phyloP scores from a whole-genome alignment of 2,888 invertebrate genomes.

The Amblyjoppa fuscipennis region DNA sequence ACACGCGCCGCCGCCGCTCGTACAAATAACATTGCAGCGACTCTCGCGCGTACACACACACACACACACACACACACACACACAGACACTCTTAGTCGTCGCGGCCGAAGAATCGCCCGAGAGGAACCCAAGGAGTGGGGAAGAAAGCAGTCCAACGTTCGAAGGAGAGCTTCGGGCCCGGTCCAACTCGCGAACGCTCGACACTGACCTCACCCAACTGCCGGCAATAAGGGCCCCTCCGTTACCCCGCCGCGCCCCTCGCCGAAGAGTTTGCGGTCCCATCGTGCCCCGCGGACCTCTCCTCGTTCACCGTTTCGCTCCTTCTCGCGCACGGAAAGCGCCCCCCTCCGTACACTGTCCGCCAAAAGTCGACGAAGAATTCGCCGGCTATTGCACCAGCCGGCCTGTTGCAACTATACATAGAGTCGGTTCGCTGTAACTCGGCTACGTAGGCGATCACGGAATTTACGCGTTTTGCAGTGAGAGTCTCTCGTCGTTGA shows the following conservation, averaged over 20 bases:
- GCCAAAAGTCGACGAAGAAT: constrained; percentile 83
- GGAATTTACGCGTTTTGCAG: constrained; percentile 10
- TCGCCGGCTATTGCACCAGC: constrained; percentile 71
- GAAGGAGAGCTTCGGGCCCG: constrained; percentile 79
- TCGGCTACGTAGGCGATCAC: constrained; percentile 2
- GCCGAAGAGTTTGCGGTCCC: constrained; percentile 25
- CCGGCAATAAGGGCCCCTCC: constrained; percentile 72
- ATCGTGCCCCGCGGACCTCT: constrained; percentile 27
- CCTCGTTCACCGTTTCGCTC: constrained; percentile 55
- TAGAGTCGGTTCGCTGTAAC: constrained; percentile 68
- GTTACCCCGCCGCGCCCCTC: constrained; percentile 2
- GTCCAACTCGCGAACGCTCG: constrained; percentile 83
- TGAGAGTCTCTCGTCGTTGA: neutral
- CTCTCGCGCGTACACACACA: neutral
- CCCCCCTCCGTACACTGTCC: constrained; percentile 81
- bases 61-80: constrained; percentile 3
- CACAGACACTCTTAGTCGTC: neutral
- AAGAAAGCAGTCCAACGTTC: constrained; percentile 71
- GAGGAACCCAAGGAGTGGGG: neutral
- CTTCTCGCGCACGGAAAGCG: constrained; percentile 59
- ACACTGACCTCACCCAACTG: constrained; percentile 85
- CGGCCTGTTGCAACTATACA: constrained; percentile 64
- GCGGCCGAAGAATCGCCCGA: constrained; percentile 45
- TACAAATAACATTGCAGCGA: neutral
- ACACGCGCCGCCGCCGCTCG: constrained; percentile 4